Base-by-base conservation (phyloP, 2,113 vertebrate species). In the Condylura cristata region DNA sequence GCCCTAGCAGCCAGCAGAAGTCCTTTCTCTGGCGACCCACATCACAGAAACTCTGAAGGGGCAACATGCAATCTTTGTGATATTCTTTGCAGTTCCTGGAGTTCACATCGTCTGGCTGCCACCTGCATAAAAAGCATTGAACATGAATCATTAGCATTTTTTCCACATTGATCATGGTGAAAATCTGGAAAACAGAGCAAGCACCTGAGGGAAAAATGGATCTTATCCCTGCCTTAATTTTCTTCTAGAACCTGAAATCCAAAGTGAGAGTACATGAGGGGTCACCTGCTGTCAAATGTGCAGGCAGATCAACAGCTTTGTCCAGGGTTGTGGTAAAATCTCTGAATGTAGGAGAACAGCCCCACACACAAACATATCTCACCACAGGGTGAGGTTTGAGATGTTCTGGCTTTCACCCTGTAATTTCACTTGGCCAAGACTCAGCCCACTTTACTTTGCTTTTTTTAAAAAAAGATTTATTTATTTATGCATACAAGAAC, bases 81-180 rank as follows among this genome's bases (percentile, higher is more conserved):
- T 68, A 30, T 41, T 83, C 37, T 94, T 93, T 89, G 93, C 89
- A 0, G 0, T 37, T 76, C 51, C 48, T 81, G 84, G 34, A 13
- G 82, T 95, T 95, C 68, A 94, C 96, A 74, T 72, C 60, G 18
- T 97, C 96, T 97, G 74, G 41, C 72, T 96, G 56, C 53, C n/a
- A 60, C 70, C 37, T 41, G 0, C 20, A 56, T 85, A 96, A 96
- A 94, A 3, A 6, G 44, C 7, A 51, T 82, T 56, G 89, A 97
- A 97, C 82, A 89, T 71, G 95, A 98, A 95, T 68, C 65, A 75
- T 90, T 89, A 71, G 93, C 39, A 66, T 94, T 53, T 93, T 94
- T 92, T 86, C 91, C 72, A 51, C 56, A 48, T 96, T 93, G 71
- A 56, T 96, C 79, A 63, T 6, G 78, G 0, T 0, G 8, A 0